Evolutionary conservation across 2,113 vertebrate genomes (phyloP).

Genomic region (Nematolebias whitei): DNA sequence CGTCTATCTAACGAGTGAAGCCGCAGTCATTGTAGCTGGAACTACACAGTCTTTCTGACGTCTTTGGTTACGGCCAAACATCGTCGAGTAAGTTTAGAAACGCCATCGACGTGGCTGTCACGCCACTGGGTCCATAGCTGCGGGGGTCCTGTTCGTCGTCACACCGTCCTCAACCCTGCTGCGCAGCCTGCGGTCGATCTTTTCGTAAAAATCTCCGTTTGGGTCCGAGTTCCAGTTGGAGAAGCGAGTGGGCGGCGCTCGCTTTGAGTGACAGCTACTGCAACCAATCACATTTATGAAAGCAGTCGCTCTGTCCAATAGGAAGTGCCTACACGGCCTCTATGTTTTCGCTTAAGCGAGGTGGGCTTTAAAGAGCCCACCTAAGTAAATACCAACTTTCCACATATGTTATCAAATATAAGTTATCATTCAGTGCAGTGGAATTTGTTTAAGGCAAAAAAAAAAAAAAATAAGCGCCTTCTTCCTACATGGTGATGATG

Average conservation of each 20-base stretch:
- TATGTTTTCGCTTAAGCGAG: conserved; percentile 30
- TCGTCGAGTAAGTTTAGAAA: conserved; percentile 37
- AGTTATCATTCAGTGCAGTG: no score
- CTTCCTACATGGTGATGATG: no score
- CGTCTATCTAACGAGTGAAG: conserved; percentile 51
- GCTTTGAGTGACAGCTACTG: conserved; percentile 18
- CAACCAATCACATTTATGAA: conserved; percentile 16
- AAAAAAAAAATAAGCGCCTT: no score
- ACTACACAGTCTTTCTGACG: conserved; percentile 3
- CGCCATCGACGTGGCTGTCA: conserved; percentile 57
- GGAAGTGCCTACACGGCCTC: not conserved
- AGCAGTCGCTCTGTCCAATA: conserved; percentile 57
- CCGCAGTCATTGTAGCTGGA: conserved; percentile 41
- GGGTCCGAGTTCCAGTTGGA: conserved; percentile 32
- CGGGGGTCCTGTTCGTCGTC: conserved; percentile 24
- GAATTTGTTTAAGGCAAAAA: no score
- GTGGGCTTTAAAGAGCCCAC: conserved; percentile 68
- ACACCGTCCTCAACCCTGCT: conserved; percentile 2
- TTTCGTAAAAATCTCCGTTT: conserved; percentile 60
- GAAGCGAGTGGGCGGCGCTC: conserved; percentile 27
- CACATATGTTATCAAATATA: not conserved
- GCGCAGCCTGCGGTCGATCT: conserved; percentile 61
- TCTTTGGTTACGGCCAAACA: conserved; percentile 14
- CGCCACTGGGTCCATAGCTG: conserved; percentile 16
- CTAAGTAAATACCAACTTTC: conserved; percentile 15